phyloP scores from a whole-genome alignment of 2,113 vertebrate genomes.

The Pica pica region DNA sequence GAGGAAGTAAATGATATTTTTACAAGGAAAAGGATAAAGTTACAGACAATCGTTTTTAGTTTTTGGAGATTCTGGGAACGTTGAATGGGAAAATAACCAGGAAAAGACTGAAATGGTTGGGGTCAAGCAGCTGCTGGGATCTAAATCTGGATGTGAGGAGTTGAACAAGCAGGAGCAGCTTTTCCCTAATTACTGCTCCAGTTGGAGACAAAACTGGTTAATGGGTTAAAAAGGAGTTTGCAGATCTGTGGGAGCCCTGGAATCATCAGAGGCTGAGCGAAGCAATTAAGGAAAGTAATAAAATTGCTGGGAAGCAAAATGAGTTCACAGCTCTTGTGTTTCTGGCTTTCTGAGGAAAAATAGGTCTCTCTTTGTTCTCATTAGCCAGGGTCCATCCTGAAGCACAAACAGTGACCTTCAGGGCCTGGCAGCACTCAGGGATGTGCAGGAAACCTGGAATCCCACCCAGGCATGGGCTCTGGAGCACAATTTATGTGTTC shows the following conservation, averaged over 20 bases:
- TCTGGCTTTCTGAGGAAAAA: neutral
- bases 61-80: neutral
- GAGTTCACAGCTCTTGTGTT: conserved; percentile 29
- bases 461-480: neutral
- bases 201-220: neutral
- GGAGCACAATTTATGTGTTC: neutral
- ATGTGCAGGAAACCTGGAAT: neutral
- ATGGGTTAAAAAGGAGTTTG: neutral
- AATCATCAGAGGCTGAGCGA: conserved; percentile 2
- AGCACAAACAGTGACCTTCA: neutral
- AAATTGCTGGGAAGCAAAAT: conserved; percentile 38
- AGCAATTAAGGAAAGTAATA: conserved; percentile 57
- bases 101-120: neutral
- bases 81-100: neutral
- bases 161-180: neutral
- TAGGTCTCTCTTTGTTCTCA: conserved; percentile 20
- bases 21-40: neutral
- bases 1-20: neutral
- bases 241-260: neutral
- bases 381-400: neutral
- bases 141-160: neutral
- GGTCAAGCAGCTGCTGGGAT: neutral
- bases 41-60: neutral
- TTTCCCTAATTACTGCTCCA: neutral
- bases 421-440: neutral